phyloP scores from a whole-genome alignment of 2,888 invertebrate genomes.

The Athrips mouffetella region DNA sequence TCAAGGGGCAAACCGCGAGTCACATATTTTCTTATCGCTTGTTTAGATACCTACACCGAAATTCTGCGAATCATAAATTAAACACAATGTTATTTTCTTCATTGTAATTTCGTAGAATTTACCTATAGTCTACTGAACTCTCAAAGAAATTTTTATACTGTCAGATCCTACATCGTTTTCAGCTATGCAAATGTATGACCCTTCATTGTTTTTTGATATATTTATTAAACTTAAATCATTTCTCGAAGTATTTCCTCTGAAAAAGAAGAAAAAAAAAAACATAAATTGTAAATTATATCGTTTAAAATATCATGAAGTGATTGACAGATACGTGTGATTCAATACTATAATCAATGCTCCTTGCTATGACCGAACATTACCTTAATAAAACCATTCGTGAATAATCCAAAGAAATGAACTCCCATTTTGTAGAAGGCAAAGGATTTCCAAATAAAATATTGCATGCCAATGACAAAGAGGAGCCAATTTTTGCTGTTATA shows the following conservation, averaged over 20 bases:
- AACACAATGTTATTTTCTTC: too few species aligned
- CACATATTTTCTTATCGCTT: neutral
- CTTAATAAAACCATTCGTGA: constrained; percentile 31
- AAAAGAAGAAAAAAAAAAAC: constrained; percentile 26
- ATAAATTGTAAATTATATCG: neutral
- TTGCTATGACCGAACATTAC: too few species aligned
- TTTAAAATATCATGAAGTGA: too few species aligned
- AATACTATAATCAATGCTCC: too few species aligned
- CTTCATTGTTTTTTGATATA: constrained; percentile 43
- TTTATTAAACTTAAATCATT: constrained; percentile 33
- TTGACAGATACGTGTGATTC: too few species aligned
- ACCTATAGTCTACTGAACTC: constrained; percentile 26
- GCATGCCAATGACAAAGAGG: constrained; percentile 37
- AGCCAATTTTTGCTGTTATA: constrained; percentile 33
- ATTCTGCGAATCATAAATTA: too few species aligned
- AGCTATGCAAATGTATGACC: constrained; percentile 50
- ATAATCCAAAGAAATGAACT: constrained; percentile 42
- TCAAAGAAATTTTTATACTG: constrained; percentile 39
- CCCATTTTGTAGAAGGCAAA: constrained; percentile 47
- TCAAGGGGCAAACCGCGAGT: constrained; percentile 2
- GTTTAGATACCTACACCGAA: neutral
- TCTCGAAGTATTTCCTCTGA: constrained; percentile 33
- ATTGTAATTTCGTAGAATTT: too few species aligned
- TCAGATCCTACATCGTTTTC: constrained; percentile 47
- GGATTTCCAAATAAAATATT: constrained; percentile 49